Evolutionary conservation across 2,797 vertebrate genomes (phyloP), one percentile per base, ranked within the genome.

Genomic region (Aplochiton taeniatus): DNA sequence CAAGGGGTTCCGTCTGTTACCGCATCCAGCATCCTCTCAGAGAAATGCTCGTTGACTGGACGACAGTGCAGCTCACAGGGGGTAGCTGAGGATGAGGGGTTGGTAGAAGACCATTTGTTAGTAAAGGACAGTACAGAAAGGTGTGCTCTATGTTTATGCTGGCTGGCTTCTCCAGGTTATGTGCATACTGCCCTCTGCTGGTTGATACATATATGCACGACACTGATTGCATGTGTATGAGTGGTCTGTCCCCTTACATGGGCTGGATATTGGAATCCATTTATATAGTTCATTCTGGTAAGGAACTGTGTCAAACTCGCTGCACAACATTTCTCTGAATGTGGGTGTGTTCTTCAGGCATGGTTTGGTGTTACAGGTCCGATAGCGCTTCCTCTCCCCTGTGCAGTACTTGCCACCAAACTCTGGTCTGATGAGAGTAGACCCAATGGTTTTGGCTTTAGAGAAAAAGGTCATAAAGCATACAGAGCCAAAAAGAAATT

Each of bases 251-350:
- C 51, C 10, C 74, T 58, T 89, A 98, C 97, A 75, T 83, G 89
- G 73, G 80, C 93, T 95, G 46, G 88, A 80, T 68, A 98, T 86
- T 0, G 97, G 96, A 76, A 94, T 91, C 97, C 97, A 99, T 77
- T 88, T 86, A 84, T 98, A 96, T 67, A 99, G 91, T 56, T 95
- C 90, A 0, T 97, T 98, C 83, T 95, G 93, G 87, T 98, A 96
- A 1, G 94, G 91, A 59, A 98, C 95, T 0, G 96, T 98, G 85
- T 99, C 93, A 72, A 99, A 99, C 82, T 99, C 97, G 45, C 94
- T 97, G 89, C 97, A 99, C 56, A 97, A 95, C 96, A 99, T 97
- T 84, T 98, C 96, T 45, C 97, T 92, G 64, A 99, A 98, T 0
- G 92, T 93, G 0, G 95, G 96, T 1, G 59, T 75, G 0, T 87